Evolutionary conservation across 1,140 invertebrate genomes (phyloP).

Genomic region (Goniozus legneri): DNA sequence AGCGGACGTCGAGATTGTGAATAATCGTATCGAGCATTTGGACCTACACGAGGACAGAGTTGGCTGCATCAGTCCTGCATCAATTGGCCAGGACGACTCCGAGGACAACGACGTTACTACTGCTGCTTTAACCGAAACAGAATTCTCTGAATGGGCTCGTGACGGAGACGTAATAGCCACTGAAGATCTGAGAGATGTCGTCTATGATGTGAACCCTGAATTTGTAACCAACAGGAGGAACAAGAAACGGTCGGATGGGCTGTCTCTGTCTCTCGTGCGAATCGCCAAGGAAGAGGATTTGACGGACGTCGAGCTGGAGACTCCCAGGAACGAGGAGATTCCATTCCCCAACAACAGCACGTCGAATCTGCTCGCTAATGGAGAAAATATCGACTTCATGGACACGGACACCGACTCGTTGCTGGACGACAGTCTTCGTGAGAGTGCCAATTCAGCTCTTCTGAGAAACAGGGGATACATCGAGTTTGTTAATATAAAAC

Average conservation of each 20-base stretch:
- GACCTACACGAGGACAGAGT: constrained; percentile 38
- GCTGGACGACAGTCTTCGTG: constrained; percentile 58
- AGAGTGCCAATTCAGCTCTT: constrained; percentile 52
- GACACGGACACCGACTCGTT: constrained; percentile 66
- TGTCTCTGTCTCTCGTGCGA: not conserved
- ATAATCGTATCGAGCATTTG: constrained; percentile 39
- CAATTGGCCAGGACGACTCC: constrained; percentile 49
- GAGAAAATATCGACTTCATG: constrained; percentile 68
- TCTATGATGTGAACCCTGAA: constrained; percentile 59
- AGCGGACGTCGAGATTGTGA: constrained; percentile 25
- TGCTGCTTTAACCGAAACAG: constrained; percentile 74
- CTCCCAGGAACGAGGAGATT: constrained; percentile 35
- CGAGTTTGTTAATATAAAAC: constrained; percentile 61
- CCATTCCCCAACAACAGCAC: constrained; percentile 41
- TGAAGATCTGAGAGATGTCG: constrained; percentile 68
- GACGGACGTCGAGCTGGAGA: constrained; percentile 37
- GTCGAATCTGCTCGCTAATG: constrained; percentile 46
- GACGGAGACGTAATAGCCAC: constrained; percentile 66
- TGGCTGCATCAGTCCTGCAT: constrained; percentile 36
- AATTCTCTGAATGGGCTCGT: constrained; percentile 80
- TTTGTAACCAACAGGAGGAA: constrained; percentile 53
- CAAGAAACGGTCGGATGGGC: constrained; percentile 33
- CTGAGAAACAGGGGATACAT: constrained; percentile 66
- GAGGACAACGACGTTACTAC: constrained; percentile 62
- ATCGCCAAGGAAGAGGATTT: constrained; percentile 47